Evolutionary conservation across 2,888 invertebrate species (phyloP).

Genomic region (Sturmia bella): DNA sequence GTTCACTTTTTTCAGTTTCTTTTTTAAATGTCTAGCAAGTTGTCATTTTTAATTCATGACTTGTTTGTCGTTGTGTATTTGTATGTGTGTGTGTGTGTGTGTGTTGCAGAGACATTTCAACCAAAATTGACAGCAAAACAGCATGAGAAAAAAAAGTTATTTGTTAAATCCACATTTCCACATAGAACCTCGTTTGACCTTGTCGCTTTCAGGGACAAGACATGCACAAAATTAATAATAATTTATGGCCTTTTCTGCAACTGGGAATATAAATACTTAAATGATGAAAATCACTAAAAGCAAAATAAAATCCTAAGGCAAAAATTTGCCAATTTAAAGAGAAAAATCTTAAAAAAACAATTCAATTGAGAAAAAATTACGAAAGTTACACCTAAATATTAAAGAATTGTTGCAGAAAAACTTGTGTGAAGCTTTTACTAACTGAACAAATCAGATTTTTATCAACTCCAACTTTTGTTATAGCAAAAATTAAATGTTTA

Average conservation of each 20-base stretch:
- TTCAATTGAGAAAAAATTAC: background rate
- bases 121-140: conserved; percentile 11
- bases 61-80: conserved; percentile 25
- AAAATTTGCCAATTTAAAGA: background rate
- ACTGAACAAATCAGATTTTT: too few species aligned
- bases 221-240: conserved; percentile 53
- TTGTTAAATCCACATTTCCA: conserved; percentile 26
- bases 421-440: too few species aligned
- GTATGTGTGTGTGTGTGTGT: background rate
- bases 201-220: conserved; percentile 39
- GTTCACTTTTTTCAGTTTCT: background rate
- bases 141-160: conserved; percentile 1
- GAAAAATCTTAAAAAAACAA: background rate
- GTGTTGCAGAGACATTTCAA: too few species aligned
- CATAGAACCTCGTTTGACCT: conserved; percentile 50
- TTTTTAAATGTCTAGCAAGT: conserved; percentile 19
- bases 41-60: conserved; percentile 62
- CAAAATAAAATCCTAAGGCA: background rate
- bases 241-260: conserved; percentile 28
- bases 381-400: background rate
- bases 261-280: conserved; percentile 43
- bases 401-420: too few species aligned
- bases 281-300: conserved; percentile 15
- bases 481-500: too few species aligned
- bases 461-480: too few species aligned